Evolutionary conservation across 2,113 vertebrate species (phyloP), one percentile per base, ranked within the genome.

Genomic region (Aldabrachelys gigantea): DNA sequence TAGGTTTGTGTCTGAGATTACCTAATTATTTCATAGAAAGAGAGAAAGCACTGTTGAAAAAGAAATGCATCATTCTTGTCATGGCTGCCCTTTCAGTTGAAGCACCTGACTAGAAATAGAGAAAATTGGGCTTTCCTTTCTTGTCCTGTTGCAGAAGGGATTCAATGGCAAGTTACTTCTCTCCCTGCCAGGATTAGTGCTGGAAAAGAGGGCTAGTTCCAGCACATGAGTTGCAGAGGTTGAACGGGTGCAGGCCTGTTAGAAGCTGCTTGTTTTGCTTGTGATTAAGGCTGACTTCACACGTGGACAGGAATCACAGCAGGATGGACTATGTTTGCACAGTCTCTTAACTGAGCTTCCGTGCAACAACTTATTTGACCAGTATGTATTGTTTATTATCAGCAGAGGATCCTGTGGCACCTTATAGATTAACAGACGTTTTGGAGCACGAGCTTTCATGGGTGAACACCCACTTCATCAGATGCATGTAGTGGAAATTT

Each of bases 41-140:
- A 62, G 59, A 35, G 29, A 62, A 31, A 62, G 59, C 29, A 62
- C 29, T 5, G 29, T 4, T 56, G 50, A 35, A 87, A 8, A 11
- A 16, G 14, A 1, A 25, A 25, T 75, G 72, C 72, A 19, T 69
- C 62, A 59, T 59, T 79, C 91, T 52, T 49, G 21, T 25, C 47
- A 2, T 27, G 88, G 0, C 56, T 89, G 4, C 65, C 83, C 24
- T 3, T 84, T 41, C 72, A 16, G 84, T 76, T 47, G 84, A 91
- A 47, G 14, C 1, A 2, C 14, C 8, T 17, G 16, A 38, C 3
- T 80, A 17, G 2, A 38, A 85, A 41, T 0, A 1, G 12, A 31
- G 24, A 5, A 79, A 91, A 91, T 65, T 4, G 38, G 24, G 13
- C 13, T 8, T 95, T 6, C 5, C 1, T 59, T 78, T 47, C 79